Conservation (phyloP, 2,113 vertebrate species). For the pig (Sus scrofa) region T2T-Sscrofa CM000830.6:112384501-112385000, state of each 20-base stretch:
- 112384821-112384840: not conserved
- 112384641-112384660: not conserved
- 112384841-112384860: conserved; percentile 66
- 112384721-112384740: conserved; percentile 30
- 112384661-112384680: not conserved
- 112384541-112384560: not conserved
- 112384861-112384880: conserved; percentile 66
- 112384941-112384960: not conserved
- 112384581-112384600: not conserved
- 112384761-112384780: not conserved
- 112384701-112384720: conserved; percentile 13
- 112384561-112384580: not conserved
- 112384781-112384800: not conserved
- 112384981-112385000: conserved; percentile 14
- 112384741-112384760: not conserved
- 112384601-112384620: not conserved
- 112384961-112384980: not conserved
- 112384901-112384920: not conserved
- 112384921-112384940: not conserved
- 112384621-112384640: conserved; percentile 17
- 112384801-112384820: not conserved
- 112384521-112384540: not conserved
- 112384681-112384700: not conserved
- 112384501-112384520: not conserved
- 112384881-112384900: conserved; percentile 40